Evolutionary conservation across 2,113 vertebrate genomes (phyloP).

Genomic region (Tricholaema leucomelas): DNA sequence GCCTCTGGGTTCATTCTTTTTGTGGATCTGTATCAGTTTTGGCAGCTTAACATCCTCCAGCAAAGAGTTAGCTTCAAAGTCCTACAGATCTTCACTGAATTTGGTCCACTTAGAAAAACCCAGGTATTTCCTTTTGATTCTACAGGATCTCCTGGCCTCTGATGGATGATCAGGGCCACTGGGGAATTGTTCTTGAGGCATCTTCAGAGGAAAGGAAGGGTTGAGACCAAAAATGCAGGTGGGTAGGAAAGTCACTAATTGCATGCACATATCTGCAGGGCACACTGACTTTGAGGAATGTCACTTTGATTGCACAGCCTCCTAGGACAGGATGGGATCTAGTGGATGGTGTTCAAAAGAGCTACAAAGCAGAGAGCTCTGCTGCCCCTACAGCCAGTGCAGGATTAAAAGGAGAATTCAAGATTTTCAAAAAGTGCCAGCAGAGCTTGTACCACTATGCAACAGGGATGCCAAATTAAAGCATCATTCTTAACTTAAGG

Average conservation of each 20-base stretch:
- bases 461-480: neutral
- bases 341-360: neutral
- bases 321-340: neutral
- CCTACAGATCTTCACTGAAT: neutral
- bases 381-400: neutral
- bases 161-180: neutral
- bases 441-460: neutral
- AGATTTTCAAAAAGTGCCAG: neutral
- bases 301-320: neutral
- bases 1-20: neutral
- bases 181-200: neutral
- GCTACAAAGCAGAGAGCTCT: neutral
- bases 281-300: neutral
- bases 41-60: neutral
- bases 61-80: neutral
- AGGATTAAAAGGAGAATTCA: neutral
- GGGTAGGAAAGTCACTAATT: neutral
- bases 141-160: neutral
- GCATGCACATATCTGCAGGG: neutral
- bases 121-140: neutral
- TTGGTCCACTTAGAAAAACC: neutral
- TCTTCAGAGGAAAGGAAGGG: conserved; percentile 5
- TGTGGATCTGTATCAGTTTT: neutral
- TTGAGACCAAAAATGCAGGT: neutral
- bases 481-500: neutral